Conservation (phyloP, 2,797 vertebrate species). For the Microctenopoma lineatum region DNA sequence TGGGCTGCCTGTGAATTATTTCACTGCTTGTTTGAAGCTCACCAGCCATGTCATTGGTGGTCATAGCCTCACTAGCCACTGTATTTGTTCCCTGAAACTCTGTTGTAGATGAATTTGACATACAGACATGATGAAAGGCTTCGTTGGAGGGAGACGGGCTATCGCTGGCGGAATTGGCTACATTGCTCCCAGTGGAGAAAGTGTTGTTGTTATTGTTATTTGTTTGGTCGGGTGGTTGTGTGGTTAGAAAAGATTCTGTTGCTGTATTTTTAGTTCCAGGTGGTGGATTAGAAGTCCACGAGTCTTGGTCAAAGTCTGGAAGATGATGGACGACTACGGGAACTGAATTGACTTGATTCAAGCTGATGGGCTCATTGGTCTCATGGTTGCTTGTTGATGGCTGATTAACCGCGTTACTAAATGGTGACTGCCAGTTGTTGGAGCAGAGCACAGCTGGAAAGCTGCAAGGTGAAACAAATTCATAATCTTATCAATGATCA, state of each 20-base stretch:
- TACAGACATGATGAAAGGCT: not conserved
- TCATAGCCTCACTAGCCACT: not conserved
- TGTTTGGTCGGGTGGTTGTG: constrained; percentile 5
- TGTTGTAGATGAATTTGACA: not conserved
- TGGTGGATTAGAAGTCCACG: constrained; percentile 26
- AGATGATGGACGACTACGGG: constrained; percentile 46
- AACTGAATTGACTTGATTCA: constrained; percentile 26
- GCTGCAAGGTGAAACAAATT: constrained; percentile 74
- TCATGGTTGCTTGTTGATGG: constrained; percentile 38
- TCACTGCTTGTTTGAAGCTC: constrained; percentile 13
- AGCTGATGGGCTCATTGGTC: constrained; percentile 24
- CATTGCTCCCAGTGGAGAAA: not conserved
- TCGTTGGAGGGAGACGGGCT: not conserved
- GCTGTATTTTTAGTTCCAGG: not conserved
- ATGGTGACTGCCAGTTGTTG: constrained; percentile 89
- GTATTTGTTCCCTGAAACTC: constrained; percentile 2
- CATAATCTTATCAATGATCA: not conserved
- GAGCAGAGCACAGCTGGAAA: constrained; percentile 89
- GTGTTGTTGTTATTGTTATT: constrained; percentile 60
- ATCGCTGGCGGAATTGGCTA: not conserved
- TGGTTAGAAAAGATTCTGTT: constrained; percentile 11
- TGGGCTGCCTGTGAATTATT: not conserved
- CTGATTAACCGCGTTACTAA: constrained; percentile 57
- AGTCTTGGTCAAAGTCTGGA: constrained; percentile 70
- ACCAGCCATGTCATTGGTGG: not conserved